These are phyloP conservation scores for Petrophora chlorosata DNA, from an alignment of 2,888 invertebrate species.

Conservation along the genomic window DNA sequence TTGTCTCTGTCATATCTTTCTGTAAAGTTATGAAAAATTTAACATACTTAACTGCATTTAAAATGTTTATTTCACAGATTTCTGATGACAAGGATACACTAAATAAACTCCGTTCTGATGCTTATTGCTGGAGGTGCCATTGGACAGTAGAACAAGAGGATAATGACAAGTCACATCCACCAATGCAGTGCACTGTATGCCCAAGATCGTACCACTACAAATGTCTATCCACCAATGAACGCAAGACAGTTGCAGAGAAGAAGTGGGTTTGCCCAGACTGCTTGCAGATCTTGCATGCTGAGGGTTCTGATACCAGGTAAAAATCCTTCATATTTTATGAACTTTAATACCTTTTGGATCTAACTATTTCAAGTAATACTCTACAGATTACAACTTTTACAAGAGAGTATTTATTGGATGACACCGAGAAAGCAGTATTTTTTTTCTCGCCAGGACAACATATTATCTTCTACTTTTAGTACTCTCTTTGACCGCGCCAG, in stretches of 20 bases:
- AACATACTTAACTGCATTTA: slow-evolving; percentile 3
- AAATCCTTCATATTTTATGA: slow-evolving; percentile 6
- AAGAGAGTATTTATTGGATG: too few species aligned
- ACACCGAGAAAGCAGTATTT: too few species aligned
- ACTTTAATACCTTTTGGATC: background rate
- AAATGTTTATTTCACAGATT: slow-evolving; percentile 40
- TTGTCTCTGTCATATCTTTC: background rate
- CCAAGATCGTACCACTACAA: slow-evolving; percentile 92
- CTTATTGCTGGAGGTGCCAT: slow-evolving; percentile 97
- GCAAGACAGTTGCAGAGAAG: slow-evolving; percentile 65
- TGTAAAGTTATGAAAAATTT: background rate
- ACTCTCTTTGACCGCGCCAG: too few species aligned
- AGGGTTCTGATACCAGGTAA: slow-evolving; percentile 88
- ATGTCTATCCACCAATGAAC: slow-evolving; percentile 85
- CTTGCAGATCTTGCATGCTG: slow-evolving; percentile 87
- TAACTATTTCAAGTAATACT: too few species aligned
- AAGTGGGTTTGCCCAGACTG: slow-evolving; percentile 96
- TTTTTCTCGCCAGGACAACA: too few species aligned
- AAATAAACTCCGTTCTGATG: slow-evolving; percentile 82
- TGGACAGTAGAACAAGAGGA: slow-evolving; percentile 84
- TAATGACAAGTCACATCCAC: slow-evolving; percentile 60
- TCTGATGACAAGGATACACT: slow-evolving; percentile 36
- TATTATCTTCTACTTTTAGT: too few species aligned
- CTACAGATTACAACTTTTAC: too few species aligned
- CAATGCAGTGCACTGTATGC: slow-evolving; percentile 90